Evolutionary conservation across 1,140 invertebrate genomes (phyloP), one percentile per base, ranked within the genome.

Genomic region (Papilio helenus): DNA sequence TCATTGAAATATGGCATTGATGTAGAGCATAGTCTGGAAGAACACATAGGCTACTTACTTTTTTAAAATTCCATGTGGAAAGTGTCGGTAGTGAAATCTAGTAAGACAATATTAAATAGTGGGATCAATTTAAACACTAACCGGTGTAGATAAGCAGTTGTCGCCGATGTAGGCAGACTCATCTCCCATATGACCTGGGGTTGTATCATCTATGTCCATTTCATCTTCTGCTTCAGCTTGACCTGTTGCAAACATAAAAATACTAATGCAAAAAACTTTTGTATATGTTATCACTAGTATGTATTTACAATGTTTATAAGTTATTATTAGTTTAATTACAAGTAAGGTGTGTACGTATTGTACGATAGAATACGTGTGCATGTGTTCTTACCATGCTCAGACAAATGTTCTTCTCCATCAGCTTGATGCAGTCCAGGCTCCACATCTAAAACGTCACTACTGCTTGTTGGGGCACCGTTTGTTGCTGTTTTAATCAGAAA

Each of bases 141-240:
- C 94, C 29, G 94, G 94, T 79, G 94, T 95, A 49, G 94, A 95
- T 12, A 95, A 84, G 58, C 94, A 95, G 80, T 95, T 95, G 79
- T 95, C 94, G 20, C 94, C 94, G 58, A 95, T 94, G 80, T 95
- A 95, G 8, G 93, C 92, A 46, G 93, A 92, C 46, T 92, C 91
- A 87, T 94, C 94, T 49, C 88, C 88, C 39, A 87, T 87, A 39
- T 90, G 83, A 8, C 89, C 90, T 68, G 88, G 87, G 9, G 92
- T 88, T 18, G 93, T 91, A 49, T 94, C 92, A 88, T 94, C 93
- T 68, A 94, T 91, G 72, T 94, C 93, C 93, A 94, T 94, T 82
- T 93, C 91, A 82, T 93, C 92, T 79, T 89, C 90, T n/a, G 88
- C 89, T 72, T 88, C 89, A 55, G 86, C 87, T 79, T 90, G 88